A percentile compares a stretch with the other conserved stretches of the same genome.
phyloP scores from a whole-genome alignment of 2,888 invertebrate species.

The Diplazon laetatorius region DNA sequence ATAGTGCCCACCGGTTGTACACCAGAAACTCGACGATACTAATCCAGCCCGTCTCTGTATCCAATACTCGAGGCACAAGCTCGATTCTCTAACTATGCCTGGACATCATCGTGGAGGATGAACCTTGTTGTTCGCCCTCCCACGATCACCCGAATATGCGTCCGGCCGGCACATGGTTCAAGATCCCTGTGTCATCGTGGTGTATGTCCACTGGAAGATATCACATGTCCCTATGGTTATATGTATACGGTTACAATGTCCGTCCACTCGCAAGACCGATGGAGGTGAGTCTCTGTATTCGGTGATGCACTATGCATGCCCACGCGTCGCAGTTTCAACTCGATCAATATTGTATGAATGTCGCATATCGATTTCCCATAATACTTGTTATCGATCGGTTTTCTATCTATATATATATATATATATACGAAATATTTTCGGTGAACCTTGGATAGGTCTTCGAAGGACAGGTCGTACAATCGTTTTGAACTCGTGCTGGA shows the following conservation, averaged over 20 bases:
- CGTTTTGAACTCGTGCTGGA: background rate
- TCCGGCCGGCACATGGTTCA: background rate
- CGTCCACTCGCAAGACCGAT: slow-evolving; percentile 1
- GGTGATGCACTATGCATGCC: background rate
- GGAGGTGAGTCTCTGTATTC: background rate
- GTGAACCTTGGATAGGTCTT: no score
- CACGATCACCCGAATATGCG: background rate
- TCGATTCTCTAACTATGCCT: background rate
- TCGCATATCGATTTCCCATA: background rate
- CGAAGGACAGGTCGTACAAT: background rate
- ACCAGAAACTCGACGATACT: slow-evolving; percentile 13
- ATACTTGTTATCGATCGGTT: no score
- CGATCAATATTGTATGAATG: background rate
- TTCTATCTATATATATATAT: no score
- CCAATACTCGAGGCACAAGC: background rate
- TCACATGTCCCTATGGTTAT: slow-evolving; percentile 4
- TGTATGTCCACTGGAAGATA: background rate
- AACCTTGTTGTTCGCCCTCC: slow-evolving; percentile 15
- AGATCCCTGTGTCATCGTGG: background rate
- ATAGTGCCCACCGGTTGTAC: background rate
- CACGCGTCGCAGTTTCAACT: background rate
- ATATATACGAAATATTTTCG: no score
- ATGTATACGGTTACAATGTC: slow-evolving; percentile 7
- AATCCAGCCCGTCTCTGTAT: slow-evolving; percentile 24
- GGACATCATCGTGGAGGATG: slow-evolving; percentile 1